These are phyloP conservation scores for Iselma pallidipennis DNA, from an alignment of 2,888 invertebrate genomes.

Conservation along the genomic window DNA sequence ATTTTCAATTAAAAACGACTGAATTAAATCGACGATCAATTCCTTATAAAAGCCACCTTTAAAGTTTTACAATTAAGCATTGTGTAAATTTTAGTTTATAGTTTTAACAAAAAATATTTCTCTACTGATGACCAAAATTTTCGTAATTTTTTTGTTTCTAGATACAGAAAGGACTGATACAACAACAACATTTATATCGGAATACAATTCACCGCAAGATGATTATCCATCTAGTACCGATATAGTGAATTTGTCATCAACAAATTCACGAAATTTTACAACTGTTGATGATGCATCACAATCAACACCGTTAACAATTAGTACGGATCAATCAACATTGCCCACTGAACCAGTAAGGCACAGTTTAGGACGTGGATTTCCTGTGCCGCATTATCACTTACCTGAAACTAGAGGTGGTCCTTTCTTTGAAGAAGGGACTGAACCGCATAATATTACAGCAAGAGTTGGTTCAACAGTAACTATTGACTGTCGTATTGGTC, in stretches of 20 bases:
- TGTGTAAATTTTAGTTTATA: neutral
- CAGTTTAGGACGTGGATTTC: constrained; percentile 43
- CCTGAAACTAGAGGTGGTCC: constrained; percentile 63
- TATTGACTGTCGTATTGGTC: constrained; percentile 64
- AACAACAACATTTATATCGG: constrained; percentile 11
- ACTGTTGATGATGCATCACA: constrained; percentile 3
- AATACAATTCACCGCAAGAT: constrained; percentile 10
- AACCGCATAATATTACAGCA: constrained; percentile 61
- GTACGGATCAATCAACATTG: constrained; percentile 6
- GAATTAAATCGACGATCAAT: constrained; percentile 16
- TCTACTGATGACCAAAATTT: too few relatives aligned
- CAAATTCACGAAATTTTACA: constrained; percentile 9
- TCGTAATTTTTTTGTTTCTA: neutral
- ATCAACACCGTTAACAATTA: constrained; percentile 5
- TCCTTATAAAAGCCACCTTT: constrained; percentile 22
- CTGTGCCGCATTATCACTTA: constrained; percentile 55
- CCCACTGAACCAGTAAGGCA: constrained; percentile 41
- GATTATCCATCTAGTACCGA: constrained; percentile 8
- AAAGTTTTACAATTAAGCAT: constrained; percentile 22
- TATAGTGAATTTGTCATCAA: constrained; percentile 11
- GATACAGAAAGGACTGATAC: constrained; percentile 3
- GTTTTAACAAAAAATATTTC: neutral
- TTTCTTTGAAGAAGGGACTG: constrained; percentile 64
- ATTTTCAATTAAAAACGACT: constrained; percentile 23
- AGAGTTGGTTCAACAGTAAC: constrained; percentile 63